These are phyloP conservation scores for Notospermus geniculatus DNA, from an alignment of 1,140 invertebrate genomes.

Conservation along the genomic window DNA sequence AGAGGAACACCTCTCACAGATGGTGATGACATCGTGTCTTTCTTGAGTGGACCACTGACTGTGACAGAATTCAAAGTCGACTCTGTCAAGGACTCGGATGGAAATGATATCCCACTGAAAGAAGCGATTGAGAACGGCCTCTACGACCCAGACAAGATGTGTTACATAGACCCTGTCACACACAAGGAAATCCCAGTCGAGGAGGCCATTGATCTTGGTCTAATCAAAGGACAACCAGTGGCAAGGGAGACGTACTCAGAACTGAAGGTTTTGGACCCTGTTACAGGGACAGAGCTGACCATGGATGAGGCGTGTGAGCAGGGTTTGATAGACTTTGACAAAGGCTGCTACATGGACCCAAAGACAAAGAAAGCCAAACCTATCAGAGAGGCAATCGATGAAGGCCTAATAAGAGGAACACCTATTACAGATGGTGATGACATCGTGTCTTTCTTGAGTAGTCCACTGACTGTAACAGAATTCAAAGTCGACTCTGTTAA, in stretches of 20 bases:
- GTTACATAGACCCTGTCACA: conserved; percentile 9
- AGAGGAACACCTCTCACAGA: neutral
- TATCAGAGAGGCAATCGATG: neutral
- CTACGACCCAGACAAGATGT: conserved; percentile 70
- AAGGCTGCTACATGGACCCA: neutral
- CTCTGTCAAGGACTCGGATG: conserved; percentile 40
- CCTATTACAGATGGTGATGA: no score
- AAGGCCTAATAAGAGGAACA: no score
- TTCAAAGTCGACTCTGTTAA: no score
- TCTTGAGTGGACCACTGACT: conserved; percentile 41
- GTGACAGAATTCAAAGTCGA: conserved; percentile 44
- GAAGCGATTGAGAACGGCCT: conserved; percentile 79
- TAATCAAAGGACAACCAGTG: conserved; percentile 11
- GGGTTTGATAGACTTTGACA: conserved; percentile 16
- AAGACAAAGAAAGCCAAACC: neutral
- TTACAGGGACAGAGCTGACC: conserved; percentile 17
- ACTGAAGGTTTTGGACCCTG: neutral
- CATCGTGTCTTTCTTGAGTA: no score
- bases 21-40: neutral
- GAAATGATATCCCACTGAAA: conserved; percentile 68
- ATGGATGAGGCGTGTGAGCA: conserved; percentile 23
- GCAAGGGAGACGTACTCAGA: neutral
- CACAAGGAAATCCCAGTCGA: conserved; percentile 16
- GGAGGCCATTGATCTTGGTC: conserved; percentile 21
- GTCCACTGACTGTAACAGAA: no score